Evolutionary conservation across 2,113 vertebrate genomes (phyloP), one percentile per base, ranked within the genome.

Genomic region (Australoheros scitulus): DNA sequence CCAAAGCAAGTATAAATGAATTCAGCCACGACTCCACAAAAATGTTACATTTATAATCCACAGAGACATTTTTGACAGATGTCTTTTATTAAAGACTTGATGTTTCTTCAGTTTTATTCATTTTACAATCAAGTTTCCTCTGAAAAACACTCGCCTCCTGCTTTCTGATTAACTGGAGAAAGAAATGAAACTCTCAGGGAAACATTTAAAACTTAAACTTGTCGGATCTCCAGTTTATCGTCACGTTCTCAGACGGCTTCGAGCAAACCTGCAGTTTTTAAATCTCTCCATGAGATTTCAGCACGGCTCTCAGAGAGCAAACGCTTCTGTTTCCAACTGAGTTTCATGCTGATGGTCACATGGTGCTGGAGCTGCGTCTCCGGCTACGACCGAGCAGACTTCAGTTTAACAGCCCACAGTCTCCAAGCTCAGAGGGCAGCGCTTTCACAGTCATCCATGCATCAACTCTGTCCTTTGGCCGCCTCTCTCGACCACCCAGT

Each of bases 391-490:
- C 32, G 32, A 32, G 34, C 34, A 34, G 34, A 7, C 6, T 6
- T 36, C 34, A 36, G 36, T 9, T 10, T 38, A 8, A 38, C 36
- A 38, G 36, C 6, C 32, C 32, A 7, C 17, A 10, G 59, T 18
- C 15, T 32, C 0, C 1, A 4, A 63, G 61, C 18, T 63, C 34
- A 20, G 14, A 43, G 5, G 32, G 32, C 64, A 47, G 43, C 65
- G 20, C 41, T 24, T 50, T 4, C 52, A 29, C 29, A 76, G 3
- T 11, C 38, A 70, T 32, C 2, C 9, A 3, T 15, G n/a, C 24
- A 79, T 58, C 63, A 86, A 7, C 58, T 86, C 65, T 79, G 77
- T 77, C 87, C 81, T 91, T 90, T 93, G 2, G n/a, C 6, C 0
- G 72, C 10, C 1, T 92, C 91, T 80, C 87, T 89, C 68, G 87